A percentile compares a stretch with the other conserved stretches of the same genome.
Conservation (phyloP, 2,888 invertebrate species). For the Caenorhabditis drosophilae region DNA sequence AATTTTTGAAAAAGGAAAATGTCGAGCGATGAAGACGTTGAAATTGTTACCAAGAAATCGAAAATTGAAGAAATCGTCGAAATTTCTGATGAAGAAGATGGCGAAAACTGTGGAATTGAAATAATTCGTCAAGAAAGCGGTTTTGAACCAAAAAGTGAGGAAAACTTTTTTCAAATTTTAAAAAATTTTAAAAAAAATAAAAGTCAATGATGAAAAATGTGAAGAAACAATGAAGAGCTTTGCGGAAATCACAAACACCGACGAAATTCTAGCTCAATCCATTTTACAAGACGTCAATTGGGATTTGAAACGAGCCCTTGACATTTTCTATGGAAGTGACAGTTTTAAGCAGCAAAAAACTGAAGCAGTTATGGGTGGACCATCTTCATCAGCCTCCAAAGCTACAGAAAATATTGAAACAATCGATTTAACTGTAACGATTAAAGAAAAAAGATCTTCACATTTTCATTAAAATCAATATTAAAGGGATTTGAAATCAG, state of each 20-base stretch:
- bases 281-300: conserved; percentile 74
- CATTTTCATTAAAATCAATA: background rate
- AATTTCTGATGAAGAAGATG: background rate
- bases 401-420: background rate
- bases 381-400: conserved; percentile 6
- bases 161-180: background rate
- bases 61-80: background rate
- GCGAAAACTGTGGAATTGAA: background rate
- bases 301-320: conserved; percentile 71
- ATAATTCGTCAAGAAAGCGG: background rate
- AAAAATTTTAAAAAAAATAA: background rate
- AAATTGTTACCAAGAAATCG: background rate
- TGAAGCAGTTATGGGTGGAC: conserved; percentile 15
- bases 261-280: conserved; percentile 74
- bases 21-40: background rate
- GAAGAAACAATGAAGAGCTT: conserved; percentile 67
- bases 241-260: conserved; percentile 73
- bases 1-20: background rate
- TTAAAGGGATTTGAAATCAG: conserved; percentile 69
- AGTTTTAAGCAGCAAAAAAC: conserved; percentile 19
- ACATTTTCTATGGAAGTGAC: conserved; percentile 36
- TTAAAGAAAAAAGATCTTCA: background rate
- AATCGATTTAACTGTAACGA: background rate
- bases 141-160: no score
- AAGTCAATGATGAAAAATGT: background rate